These are phyloP conservation scores for Samia ricini DNA, from an alignment of 1,140 invertebrate species.

Conservation along the genomic window DNA sequence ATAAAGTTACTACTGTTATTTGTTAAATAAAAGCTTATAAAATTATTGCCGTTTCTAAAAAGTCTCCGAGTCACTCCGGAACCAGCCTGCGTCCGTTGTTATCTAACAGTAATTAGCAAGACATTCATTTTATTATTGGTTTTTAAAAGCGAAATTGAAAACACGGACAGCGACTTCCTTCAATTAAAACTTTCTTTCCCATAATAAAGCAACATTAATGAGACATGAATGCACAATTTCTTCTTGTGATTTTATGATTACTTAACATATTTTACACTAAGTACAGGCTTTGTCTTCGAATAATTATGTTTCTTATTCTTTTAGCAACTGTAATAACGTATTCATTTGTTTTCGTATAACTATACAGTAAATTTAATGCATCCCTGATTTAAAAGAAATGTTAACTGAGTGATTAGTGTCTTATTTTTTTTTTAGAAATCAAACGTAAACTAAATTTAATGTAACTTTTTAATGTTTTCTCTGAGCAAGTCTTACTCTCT, in stretches of 20 bases:
- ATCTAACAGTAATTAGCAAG: conserved; percentile 9
- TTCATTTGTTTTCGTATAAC: too few relatives aligned
- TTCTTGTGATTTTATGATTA: background rate
- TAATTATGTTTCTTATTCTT: too few relatives aligned
- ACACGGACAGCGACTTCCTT: background rate
- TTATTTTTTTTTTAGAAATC: too few relatives aligned
- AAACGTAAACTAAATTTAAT: too few relatives aligned
- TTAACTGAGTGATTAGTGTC: too few relatives aligned
- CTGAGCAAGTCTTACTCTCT: too few relatives aligned
- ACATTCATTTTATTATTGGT: conserved; percentile 10
- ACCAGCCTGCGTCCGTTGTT: background rate
- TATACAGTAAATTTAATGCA: too few relatives aligned
- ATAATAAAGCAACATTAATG: conserved; percentile 11
- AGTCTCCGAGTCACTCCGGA: background rate
- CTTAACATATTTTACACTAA: background rate
- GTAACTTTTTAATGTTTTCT: too few relatives aligned
- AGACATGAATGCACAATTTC: conserved; percentile 6
- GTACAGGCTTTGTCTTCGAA: background rate
- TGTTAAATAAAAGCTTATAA: too few relatives aligned
- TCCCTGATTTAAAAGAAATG: too few relatives aligned
- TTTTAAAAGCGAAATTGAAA: conserved; percentile 11
- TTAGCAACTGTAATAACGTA: too few relatives aligned
- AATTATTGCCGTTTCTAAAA: background rate
- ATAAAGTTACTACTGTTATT: too few relatives aligned
- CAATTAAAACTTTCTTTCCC: conserved; percentile 6